Evolutionary conservation across 2,888 invertebrate species (phyloP), one percentile per base, ranked within the genome.

Genomic region (Hirtodrosophila duncani): DNA sequence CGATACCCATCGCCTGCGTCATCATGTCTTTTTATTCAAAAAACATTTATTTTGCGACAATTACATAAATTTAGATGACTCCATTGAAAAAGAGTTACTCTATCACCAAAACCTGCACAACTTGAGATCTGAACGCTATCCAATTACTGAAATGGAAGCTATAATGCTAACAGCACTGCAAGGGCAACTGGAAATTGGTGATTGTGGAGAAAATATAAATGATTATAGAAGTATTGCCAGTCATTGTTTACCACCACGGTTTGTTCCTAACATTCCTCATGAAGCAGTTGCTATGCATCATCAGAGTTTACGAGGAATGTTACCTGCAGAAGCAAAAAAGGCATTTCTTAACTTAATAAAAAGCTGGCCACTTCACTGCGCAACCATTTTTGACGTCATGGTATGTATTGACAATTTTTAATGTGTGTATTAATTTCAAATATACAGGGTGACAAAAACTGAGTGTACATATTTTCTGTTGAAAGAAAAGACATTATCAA

Each of bases 381-480:
- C 97, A 9, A 96, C 96, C 34, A 94, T 98, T 81, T 98, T 96
- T 85, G 97, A 97, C 86, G 97, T 98, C 27, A 95, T 95, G 92
- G 94, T 94, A 83, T 89, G 89, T 85, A 31, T 18, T 10, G n/a
- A 23, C 23, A 9, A 3, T 7, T 23, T 23, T 23, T 9, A 9
- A 23, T n/a, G n/a, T n/a, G n/a, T n/a, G n/a, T n/a, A n/a, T n/a
- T n/a, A n/a, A n/a, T n/a, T n/a, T n/a, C n/a, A n/a, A n/a, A n/a
- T n/a, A n/a, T n/a, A n/a, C n/a, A n/a, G n/a, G n/a, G n/a, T n/a
- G n/a, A n/a, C n/a, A n/a, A n/a, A n/a, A n/a, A n/a, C n/a, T n/a
- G n/a, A n/a, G n/a, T n/a, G n/a, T n/a, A n/a, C n/a, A n/a, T n/a
- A n/a, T n/a, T n/a, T n/a, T n/a, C n/a, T n/a, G n/a, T n/a, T n/a